Conservation (phyloP, 2,797 vertebrate genomes). For the Australoheros facetus region DNA sequence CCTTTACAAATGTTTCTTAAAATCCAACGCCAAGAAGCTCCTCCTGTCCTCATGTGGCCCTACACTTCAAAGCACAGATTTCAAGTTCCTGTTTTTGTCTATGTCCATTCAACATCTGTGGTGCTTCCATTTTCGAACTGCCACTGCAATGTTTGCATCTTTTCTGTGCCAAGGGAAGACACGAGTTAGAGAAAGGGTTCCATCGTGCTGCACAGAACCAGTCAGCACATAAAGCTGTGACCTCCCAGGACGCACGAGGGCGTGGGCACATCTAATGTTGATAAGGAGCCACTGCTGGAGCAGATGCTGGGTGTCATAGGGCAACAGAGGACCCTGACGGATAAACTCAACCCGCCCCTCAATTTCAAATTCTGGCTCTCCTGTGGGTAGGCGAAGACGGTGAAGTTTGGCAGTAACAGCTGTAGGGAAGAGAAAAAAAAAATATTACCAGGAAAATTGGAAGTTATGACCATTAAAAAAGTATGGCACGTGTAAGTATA, state of each 20-base stretch:
- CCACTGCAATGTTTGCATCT: conserved; percentile 81
- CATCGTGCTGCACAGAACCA: conserved; percentile 77
- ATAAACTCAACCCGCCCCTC: conserved; percentile 88
- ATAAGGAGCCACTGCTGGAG: conserved; percentile 90
- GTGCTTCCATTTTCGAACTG: conserved; percentile 88
- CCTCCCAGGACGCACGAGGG: conserved; percentile 77
- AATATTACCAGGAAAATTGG: not conserved
- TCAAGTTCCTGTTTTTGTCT: not conserved
- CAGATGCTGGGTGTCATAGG: conserved; percentile 85
- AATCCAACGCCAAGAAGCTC: not conserved
- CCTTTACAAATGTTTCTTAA: not conserved
- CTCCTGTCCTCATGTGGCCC: not conserved
- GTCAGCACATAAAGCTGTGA: conserved; percentile 85
- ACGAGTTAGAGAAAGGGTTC: conserved; percentile 76
- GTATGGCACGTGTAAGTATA: not conserved
- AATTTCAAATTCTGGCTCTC: conserved; percentile 81
- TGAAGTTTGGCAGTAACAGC: conserved; percentile 87
- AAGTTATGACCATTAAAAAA: not conserved
- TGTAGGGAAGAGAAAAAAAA: conserved; percentile 34
- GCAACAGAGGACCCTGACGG: conserved; percentile 83
- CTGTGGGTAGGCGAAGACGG: conserved; percentile 71
- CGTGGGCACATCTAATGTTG: conserved; percentile 82
- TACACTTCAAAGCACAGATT: conserved; percentile 22
- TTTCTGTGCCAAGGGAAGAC: conserved; percentile 89
- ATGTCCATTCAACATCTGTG: conserved; percentile 83